These are phyloP conservation scores for Erynnis tages DNA, from an alignment of 2,888 invertebrate genomes.

Conservation along the genomic window DNA sequence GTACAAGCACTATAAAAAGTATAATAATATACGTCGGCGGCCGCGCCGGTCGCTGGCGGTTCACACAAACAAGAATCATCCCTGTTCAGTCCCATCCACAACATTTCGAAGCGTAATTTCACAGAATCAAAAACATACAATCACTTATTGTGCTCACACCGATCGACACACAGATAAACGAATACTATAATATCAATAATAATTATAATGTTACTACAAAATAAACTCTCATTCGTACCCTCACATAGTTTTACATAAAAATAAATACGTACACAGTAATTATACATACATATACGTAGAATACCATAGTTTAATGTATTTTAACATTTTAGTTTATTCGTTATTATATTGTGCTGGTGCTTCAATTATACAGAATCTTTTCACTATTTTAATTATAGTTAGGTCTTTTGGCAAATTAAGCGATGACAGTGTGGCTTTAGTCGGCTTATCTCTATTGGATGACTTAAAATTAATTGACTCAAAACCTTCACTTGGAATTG, in stretches of 20 bases:
- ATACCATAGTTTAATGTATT: conserved; percentile 40
- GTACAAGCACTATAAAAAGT: conserved; percentile 27
- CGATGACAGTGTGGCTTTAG: conserved; percentile 52
- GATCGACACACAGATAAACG: conserved; percentile 60
- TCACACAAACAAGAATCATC: conserved; percentile 41
- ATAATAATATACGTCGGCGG: conserved; percentile 6
- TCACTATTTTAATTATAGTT: conserved; percentile 54
- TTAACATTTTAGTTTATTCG: conserved; percentile 47
- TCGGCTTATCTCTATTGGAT: conserved; percentile 69
- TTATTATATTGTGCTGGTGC: conserved; percentile 74
- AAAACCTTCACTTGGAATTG: conserved; percentile 59
- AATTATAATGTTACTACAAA: conserved; percentile 49
- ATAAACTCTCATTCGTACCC: conserved; percentile 56
- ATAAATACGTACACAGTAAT: conserved; percentile 50
- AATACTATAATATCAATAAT: conserved; percentile 55
- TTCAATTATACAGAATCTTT: conserved; percentile 49
- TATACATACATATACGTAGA: conserved; percentile 22
- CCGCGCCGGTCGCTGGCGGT: conserved; percentile 30
- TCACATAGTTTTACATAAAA: conserved; percentile 53
- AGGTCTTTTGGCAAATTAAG: conserved; percentile 68
- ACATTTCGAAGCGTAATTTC: conserved; percentile 62
- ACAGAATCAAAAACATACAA: conserved; percentile 44
- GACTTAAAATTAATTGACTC: conserved; percentile 80
- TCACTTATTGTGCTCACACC: conserved; percentile 69
- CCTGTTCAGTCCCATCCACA: conserved; percentile 71